Base-by-base conservation (phyloP, 2,888 invertebrate genomes). In the Dynastes maya region DNA sequence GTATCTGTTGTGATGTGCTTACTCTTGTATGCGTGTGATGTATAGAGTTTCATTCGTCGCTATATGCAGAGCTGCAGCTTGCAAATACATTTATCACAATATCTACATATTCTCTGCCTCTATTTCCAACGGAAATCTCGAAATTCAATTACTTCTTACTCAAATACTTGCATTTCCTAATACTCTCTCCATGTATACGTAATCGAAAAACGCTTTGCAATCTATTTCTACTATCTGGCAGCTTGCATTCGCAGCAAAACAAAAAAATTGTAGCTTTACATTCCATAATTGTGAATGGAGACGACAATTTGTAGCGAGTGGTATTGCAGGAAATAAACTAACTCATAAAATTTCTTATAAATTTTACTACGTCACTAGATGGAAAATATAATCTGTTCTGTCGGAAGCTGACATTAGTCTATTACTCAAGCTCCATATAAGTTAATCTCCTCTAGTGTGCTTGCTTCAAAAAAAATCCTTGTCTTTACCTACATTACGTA, bases 41-140 rank as follows among this genome's bases (percentile, higher is more conserved):
- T 55, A n/a, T 55, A 16, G 55, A 55, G n/a, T 55, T 55, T 65
- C 78, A 82, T 82, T 82, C 82, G 81, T 76, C 76, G 29, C 71
- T 55, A 45, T 45, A 45, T 45, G 45, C 45, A 11, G 8, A 80
- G 77, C 78, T 80, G 80, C 78, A 79, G 79, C 79, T 82, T 77
- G 81, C 81, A 80, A 82, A 83, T 83, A 81, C 82, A 83, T 83
- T 82, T 82, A 81, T 83, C 83, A 83, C 81, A 81, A 81, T 82
- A 81, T 81, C 75, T 78, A 78, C 78, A 71, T 77, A 68, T 70
- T 55, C 65, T 49, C 67, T 65, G 79, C 75, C 80, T 78, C 79
- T 79, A 79, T 80, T 80, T 80, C 76, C 55, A 76, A 80, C 51
- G 74, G 76, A 80, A 81, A 75, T 78, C 79, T 81, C 80, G 78